Evolutionary conservation across 2,113 vertebrate species (phyloP).

Genomic region (Notechis scutatus): DNA sequence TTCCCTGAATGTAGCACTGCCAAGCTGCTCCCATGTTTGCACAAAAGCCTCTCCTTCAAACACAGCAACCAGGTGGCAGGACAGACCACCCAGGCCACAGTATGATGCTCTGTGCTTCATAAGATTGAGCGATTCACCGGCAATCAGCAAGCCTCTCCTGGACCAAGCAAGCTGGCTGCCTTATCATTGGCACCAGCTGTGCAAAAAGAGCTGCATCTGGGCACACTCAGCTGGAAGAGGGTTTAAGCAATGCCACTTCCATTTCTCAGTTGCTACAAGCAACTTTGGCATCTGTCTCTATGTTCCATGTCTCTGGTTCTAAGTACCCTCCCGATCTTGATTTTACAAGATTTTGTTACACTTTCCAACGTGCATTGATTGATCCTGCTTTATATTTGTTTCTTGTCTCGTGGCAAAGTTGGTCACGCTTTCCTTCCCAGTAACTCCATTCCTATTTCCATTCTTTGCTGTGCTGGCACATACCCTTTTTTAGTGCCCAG

Average conservation of each 20-base stretch:
- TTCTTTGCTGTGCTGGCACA: neutral
- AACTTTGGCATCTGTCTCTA: neutral
- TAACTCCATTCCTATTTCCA: neutral
- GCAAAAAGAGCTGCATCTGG: neutral
- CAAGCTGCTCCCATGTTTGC: neutral
- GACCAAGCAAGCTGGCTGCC: neutral
- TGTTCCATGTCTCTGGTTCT: neutral
- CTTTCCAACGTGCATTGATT: neutral
- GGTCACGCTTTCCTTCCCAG: neutral
- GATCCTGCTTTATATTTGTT: neutral
- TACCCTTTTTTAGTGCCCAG: neutral
- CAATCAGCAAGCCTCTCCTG: neutral
- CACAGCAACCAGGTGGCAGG: neutral
- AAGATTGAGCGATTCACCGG: neutral
- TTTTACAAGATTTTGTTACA: neutral
- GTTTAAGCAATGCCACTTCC: neutral
- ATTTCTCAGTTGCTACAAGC: neutral
- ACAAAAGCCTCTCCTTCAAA: neutral
- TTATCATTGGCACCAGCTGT: neutral
- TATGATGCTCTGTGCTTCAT: neutral
- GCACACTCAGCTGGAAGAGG: neutral
- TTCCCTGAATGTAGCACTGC: neutral
- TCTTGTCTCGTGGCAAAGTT: neutral
- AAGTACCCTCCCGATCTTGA: neutral
- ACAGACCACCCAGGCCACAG: neutral